Percentiles rank a stretch among this genome's conserved stretches.
Conservation (phyloP, 2,113 vertebrate species). For the Cichladusa arquata region DNA sequence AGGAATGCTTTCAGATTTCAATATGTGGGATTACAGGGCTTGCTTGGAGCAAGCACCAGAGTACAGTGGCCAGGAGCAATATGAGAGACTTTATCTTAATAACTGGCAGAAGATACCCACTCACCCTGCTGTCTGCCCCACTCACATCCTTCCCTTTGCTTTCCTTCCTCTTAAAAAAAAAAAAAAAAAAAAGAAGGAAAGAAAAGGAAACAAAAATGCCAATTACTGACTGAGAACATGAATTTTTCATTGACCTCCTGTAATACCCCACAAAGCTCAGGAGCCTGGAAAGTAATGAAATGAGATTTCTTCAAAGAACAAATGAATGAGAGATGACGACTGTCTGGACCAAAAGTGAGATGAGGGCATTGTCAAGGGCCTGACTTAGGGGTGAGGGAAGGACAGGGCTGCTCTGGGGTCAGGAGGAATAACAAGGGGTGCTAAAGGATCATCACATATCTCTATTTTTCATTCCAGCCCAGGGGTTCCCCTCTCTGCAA, state of each 20-base stretch:
- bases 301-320: conserved; percentile 10
- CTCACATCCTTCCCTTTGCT: conserved; percentile 22
- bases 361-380: background rate
- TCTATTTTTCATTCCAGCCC: background rate
- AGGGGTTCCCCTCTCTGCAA: background rate
- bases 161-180: background rate
- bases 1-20: conserved; percentile 28
- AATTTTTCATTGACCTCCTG: conserved; percentile 58
- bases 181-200: background rate
- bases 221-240: conserved; percentile 43
- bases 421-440: background rate
- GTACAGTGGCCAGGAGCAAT: background rate
- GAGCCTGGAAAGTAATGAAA: conserved; percentile 35
- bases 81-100: conserved; percentile 23
- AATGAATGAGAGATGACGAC: background rate
- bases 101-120: background rate
- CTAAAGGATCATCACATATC: background rate
- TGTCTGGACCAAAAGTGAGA: background rate
- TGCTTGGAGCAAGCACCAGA: background rate
- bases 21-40: background rate
- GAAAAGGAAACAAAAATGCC: conserved; percentile 29
- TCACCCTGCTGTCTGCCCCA: conserved; percentile 18
- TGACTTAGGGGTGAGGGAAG: background rate
- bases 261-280: conserved; percentile 37
- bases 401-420: background rate